Conservation (phyloP, 2,113 vertebrate genomes). For the Parotia lawesii region DNA sequence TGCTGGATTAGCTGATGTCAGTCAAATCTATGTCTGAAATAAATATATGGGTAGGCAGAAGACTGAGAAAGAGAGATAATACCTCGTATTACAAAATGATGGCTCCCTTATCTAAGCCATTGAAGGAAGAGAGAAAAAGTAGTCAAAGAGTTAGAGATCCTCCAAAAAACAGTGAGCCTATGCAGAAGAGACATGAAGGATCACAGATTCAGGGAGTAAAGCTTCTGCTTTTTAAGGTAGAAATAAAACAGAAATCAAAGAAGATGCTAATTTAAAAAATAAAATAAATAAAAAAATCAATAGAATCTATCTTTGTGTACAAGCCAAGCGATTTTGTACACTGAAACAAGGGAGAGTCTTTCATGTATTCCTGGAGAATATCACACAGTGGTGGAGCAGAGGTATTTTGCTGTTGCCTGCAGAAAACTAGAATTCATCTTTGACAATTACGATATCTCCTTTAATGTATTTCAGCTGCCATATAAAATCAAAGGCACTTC, state of each 20-base stretch:
- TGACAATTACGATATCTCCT: neutral
- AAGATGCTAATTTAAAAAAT: neutral
- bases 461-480: neutral
- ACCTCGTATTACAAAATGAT: neutral
- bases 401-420: neutral
- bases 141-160: neutral
- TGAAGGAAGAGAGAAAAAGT: neutral
- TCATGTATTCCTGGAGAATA: neutral
- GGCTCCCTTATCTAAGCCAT: neutral
- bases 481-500: neutral
- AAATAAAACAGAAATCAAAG: neutral
- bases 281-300: neutral
- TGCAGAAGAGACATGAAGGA: neutral
- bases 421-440: neutral
- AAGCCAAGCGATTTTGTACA: neutral
- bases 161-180: neutral
- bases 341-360: neutral
- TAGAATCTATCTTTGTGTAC: neutral
- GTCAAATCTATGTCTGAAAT: neutral
- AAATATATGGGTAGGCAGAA: neutral
- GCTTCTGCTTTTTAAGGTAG: neutral
- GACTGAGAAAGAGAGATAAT: neutral
- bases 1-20: neutral
- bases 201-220: neutral
- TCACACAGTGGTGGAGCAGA: neutral